Percentiles rank a stretch among this genome's conserved stretches.
Evolutionary conservation across 2,797 vertebrate genomes (phyloP).

Genomic region (Acanthiza pusilla): DNA sequence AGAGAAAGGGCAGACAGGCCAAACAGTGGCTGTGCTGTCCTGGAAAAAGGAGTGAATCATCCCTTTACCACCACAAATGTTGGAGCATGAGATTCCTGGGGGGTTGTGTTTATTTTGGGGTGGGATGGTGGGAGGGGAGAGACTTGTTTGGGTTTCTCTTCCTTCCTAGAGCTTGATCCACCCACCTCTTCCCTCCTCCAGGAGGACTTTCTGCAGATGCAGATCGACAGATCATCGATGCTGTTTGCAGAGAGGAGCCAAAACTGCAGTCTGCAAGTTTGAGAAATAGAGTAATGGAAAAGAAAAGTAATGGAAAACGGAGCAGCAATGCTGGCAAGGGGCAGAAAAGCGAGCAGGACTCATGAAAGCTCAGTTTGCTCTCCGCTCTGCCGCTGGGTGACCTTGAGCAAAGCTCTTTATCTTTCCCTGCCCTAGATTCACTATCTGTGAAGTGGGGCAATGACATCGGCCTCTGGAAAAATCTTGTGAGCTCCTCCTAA

Average conservation of each 20-base stretch:
- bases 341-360: constrained; percentile 6
- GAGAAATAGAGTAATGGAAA: constrained; percentile 38
- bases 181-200: not conserved
- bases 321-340: constrained; percentile 11
- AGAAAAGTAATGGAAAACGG: constrained; percentile 45
- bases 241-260: not conserved
- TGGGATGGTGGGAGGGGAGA: not conserved
- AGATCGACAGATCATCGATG: constrained; percentile 38
- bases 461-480: not conserved
- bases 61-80: not conserved
- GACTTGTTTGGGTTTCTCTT: not conserved
- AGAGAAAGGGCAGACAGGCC: not conserved
- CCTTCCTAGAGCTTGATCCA: not conserved
- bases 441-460: not conserved
- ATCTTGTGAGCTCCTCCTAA: not conserved
- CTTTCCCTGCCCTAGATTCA: not conserved
- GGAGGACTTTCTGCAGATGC: not conserved
- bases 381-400: constrained; percentile 3
- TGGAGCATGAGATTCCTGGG: not conserved
- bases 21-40: not conserved
- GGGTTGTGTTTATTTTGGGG: not conserved
- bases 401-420: constrained; percentile 41
- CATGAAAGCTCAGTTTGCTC: not conserved
- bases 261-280: not conserved
- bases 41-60: not conserved